Conservation (phyloP, 2,113 vertebrate species). For the Ammodytes marinus region DNA sequence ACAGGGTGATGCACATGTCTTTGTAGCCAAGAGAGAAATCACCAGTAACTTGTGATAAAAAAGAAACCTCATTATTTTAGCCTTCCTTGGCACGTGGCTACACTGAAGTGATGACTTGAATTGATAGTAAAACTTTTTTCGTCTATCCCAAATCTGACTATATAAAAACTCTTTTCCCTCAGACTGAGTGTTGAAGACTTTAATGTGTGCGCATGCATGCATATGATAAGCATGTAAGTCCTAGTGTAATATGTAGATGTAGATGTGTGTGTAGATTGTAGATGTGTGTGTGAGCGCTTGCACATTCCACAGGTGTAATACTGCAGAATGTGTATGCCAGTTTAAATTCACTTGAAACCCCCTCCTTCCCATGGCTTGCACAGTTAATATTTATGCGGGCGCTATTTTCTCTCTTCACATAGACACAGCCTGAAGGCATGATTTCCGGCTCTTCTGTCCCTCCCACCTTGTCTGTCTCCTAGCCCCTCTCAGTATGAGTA, state of each 20-base stretch:
- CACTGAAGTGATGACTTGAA: constrained; percentile 15
- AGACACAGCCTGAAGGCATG: constrained; percentile 72
- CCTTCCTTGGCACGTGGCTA: constrained; percentile 3
- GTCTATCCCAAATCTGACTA: not conserved
- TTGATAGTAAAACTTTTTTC: not conserved
- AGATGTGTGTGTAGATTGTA: constrained; percentile 18
- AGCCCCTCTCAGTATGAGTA: constrained; percentile 64
- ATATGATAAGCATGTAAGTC: not conserved
- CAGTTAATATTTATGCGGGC: constrained; percentile 76
- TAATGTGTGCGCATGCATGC: constrained; percentile 12
- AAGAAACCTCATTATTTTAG: not conserved
- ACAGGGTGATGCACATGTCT: not conserved
- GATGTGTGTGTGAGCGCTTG: constrained; percentile 37
- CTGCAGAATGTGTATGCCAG: constrained; percentile 60
- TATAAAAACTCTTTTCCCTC: not conserved
- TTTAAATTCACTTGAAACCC: constrained; percentile 66
- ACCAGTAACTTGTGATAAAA: not conserved
- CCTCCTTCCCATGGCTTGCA: constrained; percentile 45
- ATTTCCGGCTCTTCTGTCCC: constrained; percentile 74
- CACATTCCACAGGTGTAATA: constrained; percentile 72
- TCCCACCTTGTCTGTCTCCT: constrained; percentile 61
- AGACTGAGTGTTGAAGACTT: constrained; percentile 1
- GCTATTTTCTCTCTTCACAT: constrained; percentile 66
- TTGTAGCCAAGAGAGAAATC: constrained; percentile 6
- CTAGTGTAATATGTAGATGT: constrained; percentile 25